Evolutionary conservation across 2,888 invertebrate genomes (phyloP), one percentile per base, ranked within the genome.

Genomic region (Silvanus unidentatus): DNA sequence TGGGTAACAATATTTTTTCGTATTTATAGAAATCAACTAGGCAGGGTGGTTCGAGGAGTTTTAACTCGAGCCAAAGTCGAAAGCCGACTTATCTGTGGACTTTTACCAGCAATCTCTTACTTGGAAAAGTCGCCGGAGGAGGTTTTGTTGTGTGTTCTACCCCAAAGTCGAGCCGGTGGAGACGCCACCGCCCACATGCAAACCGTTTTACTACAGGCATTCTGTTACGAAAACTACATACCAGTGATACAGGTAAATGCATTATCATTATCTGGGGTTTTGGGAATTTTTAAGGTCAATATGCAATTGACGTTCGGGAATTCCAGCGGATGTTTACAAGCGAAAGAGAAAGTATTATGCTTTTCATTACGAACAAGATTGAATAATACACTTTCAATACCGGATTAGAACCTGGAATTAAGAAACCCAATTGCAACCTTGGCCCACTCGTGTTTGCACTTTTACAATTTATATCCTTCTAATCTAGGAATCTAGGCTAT

Each of bases 121-220:
- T 65, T 84, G 46, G 80, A 82, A 3, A 75, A 76, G 45, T 73
- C 74, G 54, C 73, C 75, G 38, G 78, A 79, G 45, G 80, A 82
- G 5, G 81, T 82, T 0, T 74, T 85, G 0, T 80, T 84, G 62
- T 86, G 86, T 60, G 70, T 87, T 35, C 77, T 86, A 12, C 81
- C 85, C 1, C 80, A 80, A 43, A 80, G 83, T 15, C 73, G 77
- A 39, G 80, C 78, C 29, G 84, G 82, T 2, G 84, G 82, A 2
- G 87, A 88, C 67, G 81, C 85, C 16, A 83, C 85, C 3, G 84
- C 82, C 5, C 87, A 87, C 63, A 85, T 88, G 77, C 86, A 87
- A 60, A 84, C 84, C 63, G 86, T 87, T 3, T 73, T 87, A 0
- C 72, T 87, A 27, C 85, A 86, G 62, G 87, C 88, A 0, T 86